A percentile compares a stretch with the other conserved stretches of the same genome.
These are phyloP conservation scores for Drosophila sechellia DNA, from an alignment of 1,140 invertebrate genomes.

Conservation along the genomic window DNA sequence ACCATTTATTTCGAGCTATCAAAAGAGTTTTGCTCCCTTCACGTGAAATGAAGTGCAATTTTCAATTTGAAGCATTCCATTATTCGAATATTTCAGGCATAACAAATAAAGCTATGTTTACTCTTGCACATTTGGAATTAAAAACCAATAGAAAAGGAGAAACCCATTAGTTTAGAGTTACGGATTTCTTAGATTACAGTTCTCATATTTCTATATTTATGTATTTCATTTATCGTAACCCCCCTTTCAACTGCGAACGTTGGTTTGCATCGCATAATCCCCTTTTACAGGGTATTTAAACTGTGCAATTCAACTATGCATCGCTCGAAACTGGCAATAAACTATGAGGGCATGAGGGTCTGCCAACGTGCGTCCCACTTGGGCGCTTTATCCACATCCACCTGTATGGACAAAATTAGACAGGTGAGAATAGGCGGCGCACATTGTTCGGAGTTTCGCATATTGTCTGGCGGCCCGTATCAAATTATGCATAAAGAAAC, in stretches of 20 bases:
- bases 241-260: too few species aligned
- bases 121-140: too few species aligned
- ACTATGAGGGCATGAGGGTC: slow-evolving; percentile 60
- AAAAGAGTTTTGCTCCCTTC: too few species aligned
- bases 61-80: too few species aligned
- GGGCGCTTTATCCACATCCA: slow-evolving; percentile 6
- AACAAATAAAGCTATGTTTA: too few species aligned
- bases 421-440: slow-evolving; percentile 67
- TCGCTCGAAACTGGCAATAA: slow-evolving; percentile 66
- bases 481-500: slow-evolving; percentile 65
- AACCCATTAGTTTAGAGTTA: too few species aligned
- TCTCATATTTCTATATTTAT: too few species aligned
- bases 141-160: too few species aligned
- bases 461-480: slow-evolving; percentile 67
- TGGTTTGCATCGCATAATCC: not conserved
- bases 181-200: too few species aligned
- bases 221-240: not conserved
- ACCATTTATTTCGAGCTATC: too few species aligned
- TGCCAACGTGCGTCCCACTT: slow-evolving; percentile 14
- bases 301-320: slow-evolving; percentile 46
- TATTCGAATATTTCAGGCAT: too few species aligned
- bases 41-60: too few species aligned
- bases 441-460: slow-evolving; percentile 22
- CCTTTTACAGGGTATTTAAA: slow-evolving; percentile 17
- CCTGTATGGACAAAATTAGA: slow-evolving; percentile 39